Evolutionary conservation across 2,113 vertebrate species (phyloP).

Genomic region (Cyanocitta stelleri): DNA sequence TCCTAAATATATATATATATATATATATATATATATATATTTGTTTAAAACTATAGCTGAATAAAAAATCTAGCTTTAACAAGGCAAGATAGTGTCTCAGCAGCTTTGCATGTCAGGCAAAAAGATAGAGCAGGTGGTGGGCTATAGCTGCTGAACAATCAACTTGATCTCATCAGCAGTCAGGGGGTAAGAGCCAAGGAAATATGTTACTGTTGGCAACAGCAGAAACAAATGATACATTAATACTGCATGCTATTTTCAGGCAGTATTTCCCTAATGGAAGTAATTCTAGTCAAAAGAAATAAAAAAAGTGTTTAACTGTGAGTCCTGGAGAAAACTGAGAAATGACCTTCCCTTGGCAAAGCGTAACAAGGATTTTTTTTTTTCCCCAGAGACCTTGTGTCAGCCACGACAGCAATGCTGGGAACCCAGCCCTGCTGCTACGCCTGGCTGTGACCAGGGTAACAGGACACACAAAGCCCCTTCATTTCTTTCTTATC

Average conservation of each 20-base stretch:
- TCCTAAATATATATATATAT: background rate
- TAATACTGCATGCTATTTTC: background rate
- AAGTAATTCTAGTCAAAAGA: background rate
- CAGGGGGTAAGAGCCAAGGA: background rate
- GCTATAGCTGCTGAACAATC: constrained; percentile 46
- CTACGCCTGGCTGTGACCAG: background rate
- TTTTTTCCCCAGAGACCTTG: background rate
- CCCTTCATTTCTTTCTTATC: background rate
- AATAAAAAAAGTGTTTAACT: background rate
- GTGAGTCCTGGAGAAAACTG: background rate
- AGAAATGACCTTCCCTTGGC: background rate
- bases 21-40: background rate
- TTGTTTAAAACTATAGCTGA: background rate
- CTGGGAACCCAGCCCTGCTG: background rate
- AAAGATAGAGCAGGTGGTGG: constrained; percentile 34
- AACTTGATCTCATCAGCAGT: constrained; percentile 9
- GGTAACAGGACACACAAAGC: background rate
- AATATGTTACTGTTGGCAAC: constrained; percentile 45
- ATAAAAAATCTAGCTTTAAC: background rate
- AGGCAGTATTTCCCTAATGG: background rate
- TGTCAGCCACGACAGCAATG: background rate
- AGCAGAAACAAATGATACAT: constrained; percentile 9
- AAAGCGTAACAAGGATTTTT: fast-evolving
- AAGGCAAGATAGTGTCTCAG: background rate
- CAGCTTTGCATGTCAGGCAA: background rate